These are phyloP conservation scores for Diachasma alloeum DNA, from an alignment of 1,140 invertebrate genomes.

Conservation along the genomic window DNA sequence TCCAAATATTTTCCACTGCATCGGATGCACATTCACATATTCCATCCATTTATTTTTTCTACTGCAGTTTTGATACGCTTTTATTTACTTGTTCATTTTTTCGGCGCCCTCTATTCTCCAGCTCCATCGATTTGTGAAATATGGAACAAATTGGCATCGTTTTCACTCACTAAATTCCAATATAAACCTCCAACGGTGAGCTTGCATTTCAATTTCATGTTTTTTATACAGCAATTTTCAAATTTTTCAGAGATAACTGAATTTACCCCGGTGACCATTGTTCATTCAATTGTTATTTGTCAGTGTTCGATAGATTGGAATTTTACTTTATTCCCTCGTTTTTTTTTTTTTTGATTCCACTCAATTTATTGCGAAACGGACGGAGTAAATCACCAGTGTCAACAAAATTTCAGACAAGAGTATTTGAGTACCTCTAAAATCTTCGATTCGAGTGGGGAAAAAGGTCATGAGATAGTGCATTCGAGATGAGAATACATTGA, in stretches of 20 bases:
- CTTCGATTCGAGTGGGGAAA: neutral
- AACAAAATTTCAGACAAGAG: neutral
- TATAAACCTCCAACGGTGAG: neutral
- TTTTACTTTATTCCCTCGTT: neutral
- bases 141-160: neutral
- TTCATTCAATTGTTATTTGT: neutral
- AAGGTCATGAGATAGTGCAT: neutral
- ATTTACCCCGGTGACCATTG: neutral
- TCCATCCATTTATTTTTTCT: neutral
- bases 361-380: neutral
- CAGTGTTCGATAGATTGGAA: neutral
- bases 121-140: neutral
- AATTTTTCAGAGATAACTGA: neutral
- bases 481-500: neutral
- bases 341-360: neutral
- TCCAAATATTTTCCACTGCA: slow-evolving; percentile 16
- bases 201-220: neutral
- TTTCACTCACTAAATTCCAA: neutral
- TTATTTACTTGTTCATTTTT: neutral
- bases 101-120: neutral
- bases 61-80: neutral
- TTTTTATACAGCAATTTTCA: neutral
- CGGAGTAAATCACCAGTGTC: neutral
- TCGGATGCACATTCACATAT: neutral
- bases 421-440: neutral